phyloP scores from a whole-genome alignment of 53 echinoderm and acorn worm species.

The Actinopyga echinites region DNA sequence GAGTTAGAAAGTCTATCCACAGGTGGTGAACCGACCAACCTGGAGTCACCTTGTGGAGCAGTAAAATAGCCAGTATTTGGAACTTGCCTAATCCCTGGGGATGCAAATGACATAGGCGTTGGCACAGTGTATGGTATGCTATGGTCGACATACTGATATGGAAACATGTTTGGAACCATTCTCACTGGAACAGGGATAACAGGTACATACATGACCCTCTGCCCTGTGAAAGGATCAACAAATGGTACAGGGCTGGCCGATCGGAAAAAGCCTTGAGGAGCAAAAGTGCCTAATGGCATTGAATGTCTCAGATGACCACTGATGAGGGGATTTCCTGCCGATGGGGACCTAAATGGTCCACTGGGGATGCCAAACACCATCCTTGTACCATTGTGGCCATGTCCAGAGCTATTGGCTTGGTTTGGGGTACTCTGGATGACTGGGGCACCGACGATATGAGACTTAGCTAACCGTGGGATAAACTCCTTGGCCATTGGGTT shows the following conservation, averaged over 20 bases:
- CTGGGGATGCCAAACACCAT: conserved; percentile 61
- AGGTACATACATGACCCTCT: conserved; percentile 72
- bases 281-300: conserved; percentile 49
- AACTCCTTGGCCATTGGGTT: conserved; percentile 98
- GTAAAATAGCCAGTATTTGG: neutral
- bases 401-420: conserved; percentile 49
- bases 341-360: conserved; percentile 56
- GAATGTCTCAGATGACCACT: conserved; percentile 47
- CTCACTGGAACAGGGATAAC: conserved; percentile 81
- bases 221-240: conserved; percentile 83
- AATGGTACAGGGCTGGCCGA: conserved; percentile 81
- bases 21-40: conserved; percentile 52
- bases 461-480: conserved; percentile 78
- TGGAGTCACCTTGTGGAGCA: neutral
- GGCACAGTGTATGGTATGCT: conserved; percentile 19
- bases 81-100: neutral
- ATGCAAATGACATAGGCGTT: neutral
- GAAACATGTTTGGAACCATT: conserved; percentile 60
- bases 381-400: conserved; percentile 51
- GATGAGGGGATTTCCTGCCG: conserved; percentile 53
- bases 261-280: conserved; percentile 58
- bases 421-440: conserved; percentile 72
- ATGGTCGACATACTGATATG: conserved; percentile 66
- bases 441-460: conserved; percentile 87
- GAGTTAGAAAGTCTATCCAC: conserved; percentile 1